These are phyloP conservation scores for Podarcis lilfordi DNA, from an alignment of 2,797 vertebrate species.

Conservation along the genomic window DNA sequence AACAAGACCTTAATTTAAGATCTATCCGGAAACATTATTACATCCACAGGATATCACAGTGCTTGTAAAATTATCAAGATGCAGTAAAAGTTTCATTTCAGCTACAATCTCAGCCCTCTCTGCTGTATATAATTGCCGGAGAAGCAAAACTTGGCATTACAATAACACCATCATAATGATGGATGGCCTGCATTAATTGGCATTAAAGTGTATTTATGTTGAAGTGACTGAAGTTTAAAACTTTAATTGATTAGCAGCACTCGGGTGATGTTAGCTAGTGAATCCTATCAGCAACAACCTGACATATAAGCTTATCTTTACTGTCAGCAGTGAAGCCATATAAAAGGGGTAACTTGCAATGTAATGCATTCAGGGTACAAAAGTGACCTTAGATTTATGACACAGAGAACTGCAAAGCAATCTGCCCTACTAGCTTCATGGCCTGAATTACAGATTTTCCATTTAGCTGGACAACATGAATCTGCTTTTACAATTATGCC, in stretches of 20 bases:
- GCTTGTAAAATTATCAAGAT: constrained; percentile 38
- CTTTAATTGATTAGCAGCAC: constrained; percentile 64
- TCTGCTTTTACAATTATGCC: constrained; percentile 69
- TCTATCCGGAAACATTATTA: constrained; percentile 55
- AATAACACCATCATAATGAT: constrained; percentile 52
- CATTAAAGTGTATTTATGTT: constrained; percentile 72
- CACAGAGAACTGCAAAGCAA: constrained; percentile 55
- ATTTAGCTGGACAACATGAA: constrained; percentile 68
- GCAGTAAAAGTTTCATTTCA: constrained; percentile 34
- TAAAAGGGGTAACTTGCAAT: constrained; percentile 21
- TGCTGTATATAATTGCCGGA: constrained; percentile 39
- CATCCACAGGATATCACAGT: constrained; percentile 34
- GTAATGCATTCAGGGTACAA: constrained; percentile 43
- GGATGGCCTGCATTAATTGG: constrained; percentile 63
- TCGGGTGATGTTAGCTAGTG: constrained; percentile 55
- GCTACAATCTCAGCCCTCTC: constrained; percentile 10
- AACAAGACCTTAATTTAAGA: constrained; percentile 61
- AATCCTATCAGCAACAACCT: constrained; percentile 61
- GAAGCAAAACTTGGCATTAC: constrained; percentile 26
- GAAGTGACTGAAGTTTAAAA: constrained; percentile 68
- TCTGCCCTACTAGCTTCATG: constrained; percentile 67
- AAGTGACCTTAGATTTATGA: constrained; percentile 71
- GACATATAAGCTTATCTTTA: constrained; percentile 60
- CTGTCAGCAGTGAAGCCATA: constrained; percentile 36
- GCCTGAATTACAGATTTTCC: constrained; percentile 78